A percentile compares a stretch with the other conserved stretches of the same genome.
phyloP scores from a whole-genome alignment of 1,140 invertebrate species.

The Drosophila albomicans region DNA sequence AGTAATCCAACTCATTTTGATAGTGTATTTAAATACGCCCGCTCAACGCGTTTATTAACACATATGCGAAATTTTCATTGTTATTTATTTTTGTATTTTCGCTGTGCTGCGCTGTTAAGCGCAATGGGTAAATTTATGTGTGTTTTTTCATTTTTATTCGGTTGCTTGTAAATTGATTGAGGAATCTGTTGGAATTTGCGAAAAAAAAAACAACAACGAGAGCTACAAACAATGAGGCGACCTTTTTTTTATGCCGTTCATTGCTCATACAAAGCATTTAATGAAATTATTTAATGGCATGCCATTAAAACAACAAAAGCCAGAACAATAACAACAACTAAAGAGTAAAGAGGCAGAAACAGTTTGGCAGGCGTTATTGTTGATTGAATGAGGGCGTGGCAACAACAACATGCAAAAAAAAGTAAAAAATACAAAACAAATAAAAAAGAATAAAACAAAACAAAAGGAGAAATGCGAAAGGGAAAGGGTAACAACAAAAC shows the following conservation, averaged over 20 bases:
- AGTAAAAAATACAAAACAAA: constrained; percentile 15
- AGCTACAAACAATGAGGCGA: constrained; percentile 57
- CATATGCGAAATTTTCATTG: constrained; percentile 12
- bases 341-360: constrained; percentile 1
- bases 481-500: not conserved
- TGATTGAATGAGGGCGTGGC: constrained; percentile 53
- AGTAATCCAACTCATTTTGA: not conserved
- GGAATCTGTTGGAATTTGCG: constrained; percentile 53
- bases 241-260: constrained; percentile 59
- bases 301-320: constrained; percentile 78
- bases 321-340: constrained; percentile 48
- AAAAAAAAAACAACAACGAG: constrained; percentile 13
- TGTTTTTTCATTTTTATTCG: constrained; percentile 16
- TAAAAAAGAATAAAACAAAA: constrained; percentile 13
- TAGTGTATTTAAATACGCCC: constrained; percentile 8
- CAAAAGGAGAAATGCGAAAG: constrained; percentile 5
- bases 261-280: constrained; percentile 69
- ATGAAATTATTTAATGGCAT: constrained; percentile 81
- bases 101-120: not conserved
- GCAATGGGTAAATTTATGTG: constrained; percentile 32
- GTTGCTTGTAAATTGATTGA: constrained; percentile 45
- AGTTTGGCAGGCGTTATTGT: constrained; percentile 43
- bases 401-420: constrained; percentile 18
- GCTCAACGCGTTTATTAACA: constrained; percentile 8
- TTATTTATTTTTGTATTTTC: not conserved